Conservation (phyloP, 2,113 vertebrate species). For the human region GRCh38 chr15:95285501-95286000, state of each 20-base stretch:
- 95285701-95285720: constrained; percentile 75
- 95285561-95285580: neutral
- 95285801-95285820: constrained; percentile 77
- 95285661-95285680: constrained; percentile 65
- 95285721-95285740: constrained; percentile 73
- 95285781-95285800: constrained; percentile 75
- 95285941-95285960: constrained; percentile 87
- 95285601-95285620: neutral
- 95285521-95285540: neutral
- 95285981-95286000: constrained; percentile 88
- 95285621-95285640: neutral
- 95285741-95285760: neutral
- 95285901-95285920: constrained; percentile 79
- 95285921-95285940: constrained; percentile 85
- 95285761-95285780: constrained; percentile 75
- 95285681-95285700: constrained; percentile 63
- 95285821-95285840: constrained; percentile 84
- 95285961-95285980: constrained; percentile 90
- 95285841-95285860: constrained; percentile 82
- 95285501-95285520: neutral
- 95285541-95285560: neutral
- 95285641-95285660: constrained; percentile 62
- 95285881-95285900: constrained; percentile 87
- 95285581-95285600: neutral
- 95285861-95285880: constrained; percentile 80